These are phyloP conservation scores for Ophiodon elongatus DNA, from an alignment of 2,113 vertebrate species.

Conservation along the genomic window DNA sequence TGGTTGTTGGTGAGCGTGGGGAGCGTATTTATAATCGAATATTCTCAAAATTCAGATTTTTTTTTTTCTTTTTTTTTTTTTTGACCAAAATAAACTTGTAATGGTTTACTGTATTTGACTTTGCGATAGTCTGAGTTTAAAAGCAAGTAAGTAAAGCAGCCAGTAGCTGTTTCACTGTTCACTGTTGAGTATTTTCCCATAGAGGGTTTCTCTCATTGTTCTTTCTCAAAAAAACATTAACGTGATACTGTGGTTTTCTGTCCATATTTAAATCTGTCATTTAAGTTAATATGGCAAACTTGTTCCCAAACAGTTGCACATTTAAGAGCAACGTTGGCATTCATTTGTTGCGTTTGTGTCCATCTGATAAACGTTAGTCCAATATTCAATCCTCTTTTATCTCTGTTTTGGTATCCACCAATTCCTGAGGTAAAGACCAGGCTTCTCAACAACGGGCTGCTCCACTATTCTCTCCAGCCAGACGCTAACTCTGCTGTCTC, in stretches of 20 bases:
- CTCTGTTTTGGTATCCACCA: background rate
- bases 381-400: background rate
- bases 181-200: conserved; percentile 1
- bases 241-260: conserved; percentile 27
- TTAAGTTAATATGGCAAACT: background rate
- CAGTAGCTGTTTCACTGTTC: background rate
- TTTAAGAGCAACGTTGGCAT: background rate
- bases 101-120: background rate
- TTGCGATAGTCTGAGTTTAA: conserved; percentile 15
- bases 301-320: background rate
- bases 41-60: background rate
- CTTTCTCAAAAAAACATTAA: background rate
- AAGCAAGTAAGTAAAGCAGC: too few species aligned
- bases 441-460: background rate
- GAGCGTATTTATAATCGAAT: conserved; percentile 25
- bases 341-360: background rate
- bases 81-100: conserved; percentile 20
- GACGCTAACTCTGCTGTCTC: too few species aligned
- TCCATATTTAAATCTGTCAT: background rate
- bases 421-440: background rate
- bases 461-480: too few species aligned
- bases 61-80: background rate
- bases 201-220: conserved; percentile 1
- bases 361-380: background rate
- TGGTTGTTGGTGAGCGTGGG: conserved; percentile 36